phyloP scores from a whole-genome alignment of 2,797 vertebrate genomes.

The Taenioides sp. region DNA sequence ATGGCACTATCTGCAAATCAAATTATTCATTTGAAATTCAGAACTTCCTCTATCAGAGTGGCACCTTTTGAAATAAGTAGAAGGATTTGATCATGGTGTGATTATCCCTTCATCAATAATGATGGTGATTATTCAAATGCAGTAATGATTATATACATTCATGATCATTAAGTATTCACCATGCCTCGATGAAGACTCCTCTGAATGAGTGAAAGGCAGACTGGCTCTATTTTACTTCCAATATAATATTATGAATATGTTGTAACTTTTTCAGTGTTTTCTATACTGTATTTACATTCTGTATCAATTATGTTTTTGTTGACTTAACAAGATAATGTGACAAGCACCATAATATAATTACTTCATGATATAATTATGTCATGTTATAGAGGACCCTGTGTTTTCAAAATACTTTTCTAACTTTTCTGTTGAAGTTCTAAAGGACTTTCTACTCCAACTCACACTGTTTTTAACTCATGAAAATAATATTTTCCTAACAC shows the following conservation, averaged over 20 bases:
- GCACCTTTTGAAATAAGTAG: conserved; percentile 19
- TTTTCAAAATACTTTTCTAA: too few relatives aligned
- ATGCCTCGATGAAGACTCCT: neutral
- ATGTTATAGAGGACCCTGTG: too few relatives aligned
- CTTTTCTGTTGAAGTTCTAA: too few relatives aligned
- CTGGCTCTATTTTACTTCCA: neutral
- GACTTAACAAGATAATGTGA: neutral
- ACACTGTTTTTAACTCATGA: too few relatives aligned
- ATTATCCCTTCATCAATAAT: conserved; percentile 1
- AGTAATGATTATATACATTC: conserved; percentile 8
- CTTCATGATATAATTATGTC: too few relatives aligned
- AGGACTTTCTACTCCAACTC: too few relatives aligned
- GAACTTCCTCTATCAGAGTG: neutral
- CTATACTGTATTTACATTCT: neutral
- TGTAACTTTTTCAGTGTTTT: too few relatives aligned
- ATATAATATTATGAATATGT: too few relatives aligned
- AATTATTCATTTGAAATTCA: conserved; percentile 7
- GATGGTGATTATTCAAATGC: conserved; percentile 9
- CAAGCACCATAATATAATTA: neutral
- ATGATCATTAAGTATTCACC: neutral
- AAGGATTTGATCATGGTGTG: conserved; percentile 10
- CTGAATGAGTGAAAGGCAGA: neutral
- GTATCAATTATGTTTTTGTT: neutral
- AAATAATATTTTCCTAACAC: too few relatives aligned
- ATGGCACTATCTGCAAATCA: neutral